These are phyloP conservation scores for Automeris io DNA, from an alignment of 2,888 invertebrate species.

Conservation along the genomic window DNA sequence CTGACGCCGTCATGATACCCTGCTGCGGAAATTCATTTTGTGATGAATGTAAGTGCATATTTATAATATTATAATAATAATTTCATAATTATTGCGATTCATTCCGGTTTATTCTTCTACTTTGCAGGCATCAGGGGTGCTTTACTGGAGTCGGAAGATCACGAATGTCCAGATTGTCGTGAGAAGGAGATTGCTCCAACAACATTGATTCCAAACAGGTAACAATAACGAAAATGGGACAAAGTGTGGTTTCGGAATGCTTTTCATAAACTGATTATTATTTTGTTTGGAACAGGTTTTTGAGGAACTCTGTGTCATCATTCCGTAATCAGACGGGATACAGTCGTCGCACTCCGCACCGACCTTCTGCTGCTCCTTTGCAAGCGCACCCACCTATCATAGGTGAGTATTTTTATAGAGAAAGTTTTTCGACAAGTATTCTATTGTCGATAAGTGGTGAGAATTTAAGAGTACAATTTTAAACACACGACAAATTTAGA, in stretches of 20 bases:
- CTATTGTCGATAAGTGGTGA: too few species aligned
- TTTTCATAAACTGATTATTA: neutral
- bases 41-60: constrained; percentile 92
- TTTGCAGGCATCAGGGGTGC: constrained; percentile 88
- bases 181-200: constrained; percentile 95
- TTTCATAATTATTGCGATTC: neutral
- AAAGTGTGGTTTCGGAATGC: neutral
- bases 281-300: constrained; percentile 73
- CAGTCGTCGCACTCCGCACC: constrained; percentile 70
- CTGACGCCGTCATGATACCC: constrained; percentile 98
- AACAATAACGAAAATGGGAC: constrained; percentile 10
- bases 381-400: constrained; percentile 30
- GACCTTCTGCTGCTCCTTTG: constrained; percentile 40
- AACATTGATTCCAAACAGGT: constrained; percentile 92
- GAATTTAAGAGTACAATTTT: too few species aligned
- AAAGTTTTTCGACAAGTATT: neutral
- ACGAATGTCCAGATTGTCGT: constrained; percentile 95
- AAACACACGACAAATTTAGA: too few species aligned
- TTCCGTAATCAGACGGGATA: constrained; percentile 96
- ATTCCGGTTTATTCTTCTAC: constrained; percentile 9
- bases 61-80: neutral
- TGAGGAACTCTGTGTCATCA: constrained; percentile 91
- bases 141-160: constrained; percentile 94
- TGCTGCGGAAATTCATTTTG: constrained; percentile 99
- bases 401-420: constrained; percentile 24